phyloP scores from a whole-genome alignment of 1,140 invertebrate species.

The Chironomus striatipennis region DNA sequence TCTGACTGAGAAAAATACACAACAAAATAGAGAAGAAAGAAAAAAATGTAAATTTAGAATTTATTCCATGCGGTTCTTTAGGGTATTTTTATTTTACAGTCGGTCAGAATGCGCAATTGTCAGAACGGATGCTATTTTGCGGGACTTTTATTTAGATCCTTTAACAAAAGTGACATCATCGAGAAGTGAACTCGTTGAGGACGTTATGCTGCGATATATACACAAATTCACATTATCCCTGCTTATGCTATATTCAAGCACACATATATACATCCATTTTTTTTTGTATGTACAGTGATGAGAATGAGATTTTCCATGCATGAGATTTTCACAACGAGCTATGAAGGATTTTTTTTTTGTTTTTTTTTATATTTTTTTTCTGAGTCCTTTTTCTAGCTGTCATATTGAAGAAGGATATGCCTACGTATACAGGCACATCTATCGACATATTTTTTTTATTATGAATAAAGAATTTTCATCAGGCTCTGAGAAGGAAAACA shows the following conservation, averaged over 20 bases:
- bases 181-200: background rate
- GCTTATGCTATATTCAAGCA: background rate
- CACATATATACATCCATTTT: background rate
- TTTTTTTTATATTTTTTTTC: background rate
- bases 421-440: background rate
- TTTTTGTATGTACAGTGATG: background rate
- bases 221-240: background rate
- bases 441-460: background rate
- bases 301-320: background rate
- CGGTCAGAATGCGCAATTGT: slow-evolving; percentile 6
- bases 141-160: background rate
- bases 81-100: background rate
- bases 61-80: background rate
- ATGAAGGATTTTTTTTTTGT: background rate
- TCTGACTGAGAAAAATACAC: background rate
- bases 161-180: background rate
- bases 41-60: slow-evolving; percentile 3
- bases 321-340: background rate
- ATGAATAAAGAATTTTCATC: too few species aligned
- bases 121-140: slow-evolving; percentile 6
- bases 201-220: background rate
- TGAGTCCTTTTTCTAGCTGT: background rate
- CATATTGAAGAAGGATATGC: background rate
- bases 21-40: background rate
- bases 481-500: too few species aligned